Base-by-base conservation (phyloP, 2,113 vertebrate genomes). In the Polyodon spathula region DNA sequence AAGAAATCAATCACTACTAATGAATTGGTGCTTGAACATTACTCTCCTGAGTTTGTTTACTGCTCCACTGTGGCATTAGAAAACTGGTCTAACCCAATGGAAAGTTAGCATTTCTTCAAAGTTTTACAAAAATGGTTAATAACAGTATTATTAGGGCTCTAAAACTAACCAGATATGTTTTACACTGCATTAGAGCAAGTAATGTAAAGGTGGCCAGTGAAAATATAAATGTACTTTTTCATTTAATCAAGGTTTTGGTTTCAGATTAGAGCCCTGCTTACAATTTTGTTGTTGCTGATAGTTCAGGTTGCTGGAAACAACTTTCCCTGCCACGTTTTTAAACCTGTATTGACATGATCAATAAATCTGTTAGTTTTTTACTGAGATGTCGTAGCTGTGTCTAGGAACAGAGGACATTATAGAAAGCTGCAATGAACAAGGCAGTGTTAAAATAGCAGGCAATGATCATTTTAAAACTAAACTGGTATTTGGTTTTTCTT, bases 291-390 rank as follows among this genome's bases (percentile, higher is more conserved):
- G 78, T 73, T 83, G 78, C 82, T 77, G 81, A 73, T 76, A 83
- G 81, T 87, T 86, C 82, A 87, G 87, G 85, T 88, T 86, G 80
- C 84, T 88, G 86, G 85, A 89, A 82, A 83, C 78, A 84, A 84
- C 76, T 87, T 83, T 89, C 77, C 54, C 42, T 75, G 91, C 91
- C 92, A 92, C 88, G 76, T 86, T 92, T 92, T 85, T 78, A 89
- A 87, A 86, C 85, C 83, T 93, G 81, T 91, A 95, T 91, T 83
- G 90, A 83, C 86, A 88, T 84, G 86, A 89, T 89, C 87, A 95
- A 92, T 95, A 95, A 97, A 97, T 62, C n/a, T 86, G 81, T 92
- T 94, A 95, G 90, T 94, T 95, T 93, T 97, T 83, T 93, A 94
- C 89, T 91, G 92, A 84, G 87, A 88, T 89, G 91, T 83, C 84